phyloP scores from a whole-genome alignment of 2,888 invertebrate genomes.

The Nomada fucata region DNA sequence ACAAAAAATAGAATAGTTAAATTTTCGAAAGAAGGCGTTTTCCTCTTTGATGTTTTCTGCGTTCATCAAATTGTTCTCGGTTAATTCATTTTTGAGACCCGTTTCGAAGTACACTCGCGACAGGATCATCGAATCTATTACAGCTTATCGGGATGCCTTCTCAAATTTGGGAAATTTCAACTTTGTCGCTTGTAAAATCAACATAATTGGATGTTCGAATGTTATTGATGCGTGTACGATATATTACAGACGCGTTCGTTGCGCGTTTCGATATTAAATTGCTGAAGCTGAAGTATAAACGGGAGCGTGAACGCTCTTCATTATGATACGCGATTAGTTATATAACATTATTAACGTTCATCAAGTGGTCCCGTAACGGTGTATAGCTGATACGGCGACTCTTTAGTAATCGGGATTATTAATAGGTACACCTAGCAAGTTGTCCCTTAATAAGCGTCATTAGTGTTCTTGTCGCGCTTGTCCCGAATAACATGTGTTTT shows the following conservation, averaged over 20 bases:
- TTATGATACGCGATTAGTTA: slow-evolving; percentile 60
- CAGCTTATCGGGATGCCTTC: too few species aligned
- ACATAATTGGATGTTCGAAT: not conserved
- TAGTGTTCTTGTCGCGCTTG: not conserved
- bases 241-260: slow-evolving; percentile 6
- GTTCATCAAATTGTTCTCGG: too few species aligned
- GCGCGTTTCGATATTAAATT: slow-evolving; percentile 43
- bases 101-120: too few species aligned
- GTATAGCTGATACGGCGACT: not conserved
- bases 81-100: too few species aligned
- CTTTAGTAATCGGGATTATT: slow-evolving; percentile 19
- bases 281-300: slow-evolving; percentile 42
- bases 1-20: too few species aligned
- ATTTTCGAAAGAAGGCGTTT: too few species aligned
- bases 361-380: slow-evolving; percentile 19
- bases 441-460: not conserved
- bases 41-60: too few species aligned
- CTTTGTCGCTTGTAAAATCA: too few species aligned
- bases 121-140: too few species aligned
- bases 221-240: not conserved
- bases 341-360: slow-evolving; percentile 64
- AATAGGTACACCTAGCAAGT: not conserved
- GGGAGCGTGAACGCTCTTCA: slow-evolving; percentile 31
- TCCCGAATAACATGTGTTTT: not conserved
- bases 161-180: too few species aligned